These are phyloP conservation scores for Patiria miniata DNA, from an alignment of 35 echinoderm and acorn worm genomes.

Conservation along the genomic window DNA sequence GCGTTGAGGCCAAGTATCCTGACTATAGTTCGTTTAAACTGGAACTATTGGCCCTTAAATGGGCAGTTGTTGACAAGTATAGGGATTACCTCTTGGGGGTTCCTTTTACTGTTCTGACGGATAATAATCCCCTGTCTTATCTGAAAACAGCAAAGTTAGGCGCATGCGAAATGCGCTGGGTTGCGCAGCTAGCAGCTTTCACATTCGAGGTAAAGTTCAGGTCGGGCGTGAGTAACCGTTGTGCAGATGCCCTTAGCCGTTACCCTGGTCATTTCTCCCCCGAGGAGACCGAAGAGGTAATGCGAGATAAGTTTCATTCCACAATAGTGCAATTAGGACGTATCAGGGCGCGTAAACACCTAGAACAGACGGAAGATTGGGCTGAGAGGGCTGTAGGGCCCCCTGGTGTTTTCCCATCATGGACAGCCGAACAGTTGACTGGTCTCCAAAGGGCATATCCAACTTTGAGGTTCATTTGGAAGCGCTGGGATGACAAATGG, in stretches of 20 bases:
- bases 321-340: not conserved
- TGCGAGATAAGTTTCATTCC: not conserved
- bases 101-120: constrained; percentile 30
- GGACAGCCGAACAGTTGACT: not conserved
- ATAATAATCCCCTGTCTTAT: constrained; percentile 78
- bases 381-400: not conserved
- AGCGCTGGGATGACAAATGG: not conserved
- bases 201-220: constrained; percentile 58
- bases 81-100: constrained; percentile 50
- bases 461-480: not conserved
- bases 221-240: constrained; percentile 43
- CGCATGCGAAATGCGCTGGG: constrained; percentile 61
- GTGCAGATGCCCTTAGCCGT: constrained; percentile 63
- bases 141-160: constrained; percentile 66
- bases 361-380: not conserved
- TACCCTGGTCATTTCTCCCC: not conserved
- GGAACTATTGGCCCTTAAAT: constrained; percentile 25
- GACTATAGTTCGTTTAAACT: constrained; percentile 59
- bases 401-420: constrained; percentile 32
- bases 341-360: not conserved
- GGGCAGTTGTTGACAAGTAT: constrained; percentile 79
- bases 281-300: no score
- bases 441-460: constrained; percentile 7
- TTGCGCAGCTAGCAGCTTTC: constrained; percentile 59
- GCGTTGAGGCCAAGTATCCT: constrained; percentile 52